Evolutionary conservation across 2,797 vertebrate species (phyloP), one percentile per base, ranked within the genome.

Genomic region (Xenopus petersii): DNA sequence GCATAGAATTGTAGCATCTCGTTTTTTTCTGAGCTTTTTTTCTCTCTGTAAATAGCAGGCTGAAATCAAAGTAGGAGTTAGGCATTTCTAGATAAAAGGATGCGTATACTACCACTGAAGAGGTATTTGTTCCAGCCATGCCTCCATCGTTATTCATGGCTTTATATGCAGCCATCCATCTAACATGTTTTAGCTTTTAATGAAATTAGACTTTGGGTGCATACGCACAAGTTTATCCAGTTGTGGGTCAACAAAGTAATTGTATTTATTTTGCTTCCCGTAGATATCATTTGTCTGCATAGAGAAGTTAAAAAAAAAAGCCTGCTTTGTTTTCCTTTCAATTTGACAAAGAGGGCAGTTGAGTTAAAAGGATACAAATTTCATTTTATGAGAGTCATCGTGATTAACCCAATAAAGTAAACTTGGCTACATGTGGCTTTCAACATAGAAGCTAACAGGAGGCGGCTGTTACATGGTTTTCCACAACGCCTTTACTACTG

Each of bases 171-270:
- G 80, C 84, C 87, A 83, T 87, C 89, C 87, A 89, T 90, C 89
- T 90, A 90, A 91, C 92, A 91, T 88, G 92, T 87, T 90, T 90
- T 91, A 88, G 86, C 80, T 87, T 88, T 90, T 94, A 93, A 93
- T 93, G 88, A 90, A 90, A 89, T 88, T 84, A 88, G 85, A 81
- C 87, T 87, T 91, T 86, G 91, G 85, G 46, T 58, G 66, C 47
- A 11, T 71, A 59, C 76, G 85, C 89, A 87, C 88, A 86, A 87
- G 88, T 89, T 88, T 88, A 86, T 86, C 75, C 84, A 88, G 83
- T 89, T 91, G 83, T 84, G 88, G 85, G 83, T 84, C 84, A 91
- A 84, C 81, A 82, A 21, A 86, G 83, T 83, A 81, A 81, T 87
- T 84, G 83, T 78, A 87, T 92, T 91, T 83, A 82, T 85, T 82